Base-by-base conservation (phyloP, 92 coral and sea anemone genomes). In the Micromussa lordhowensis region DNA sequence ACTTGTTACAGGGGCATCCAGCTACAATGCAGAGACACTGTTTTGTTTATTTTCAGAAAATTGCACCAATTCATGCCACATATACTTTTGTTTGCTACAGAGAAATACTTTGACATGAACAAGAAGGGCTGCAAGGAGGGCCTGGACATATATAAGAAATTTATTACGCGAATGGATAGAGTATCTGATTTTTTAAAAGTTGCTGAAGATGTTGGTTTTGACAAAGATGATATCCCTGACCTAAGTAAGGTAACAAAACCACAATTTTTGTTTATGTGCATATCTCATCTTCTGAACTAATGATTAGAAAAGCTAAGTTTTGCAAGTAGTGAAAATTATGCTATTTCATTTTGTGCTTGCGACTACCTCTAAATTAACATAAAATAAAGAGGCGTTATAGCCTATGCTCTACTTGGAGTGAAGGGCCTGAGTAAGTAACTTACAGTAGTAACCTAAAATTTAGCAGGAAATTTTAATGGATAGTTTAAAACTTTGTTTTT, bases 181-280 rank as follows among this genome's bases (percentile, higher is more conserved):
- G 99, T 97, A 58, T 93, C 93, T 21, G 96, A 94, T 54, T 97
- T 97, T 85, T 90, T 97, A 57, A 97, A 93, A 80, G 96, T 96
- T 49, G 99, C 99, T 8, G 99, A 97, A 93, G 99, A 97, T 84
- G 97, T 97, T 68, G 99, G 99, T 48, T 96, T 97, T 89, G 98
- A 97, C 38, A 96, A 96, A 64, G 95, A 96, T 77, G 99, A 97
- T 73, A 97, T 97, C 78, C 99, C 99, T 68, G 99, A 97, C 87
- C 94, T 97, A 29, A 97, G 97, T 87, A 97, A 94, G 98, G 99
- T 96, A 86, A 72, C 77, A 29, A 72, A 54, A 30, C 49, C 18
- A 18, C 18, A 40, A 61, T 58, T 18, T 0, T 58, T 57, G 69
- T 69, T 59, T 68, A 59, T 59, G 24, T 22, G 26, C 28, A 5